Evolutionary conservation across 2,797 vertebrate genomes (phyloP), one percentile per base, ranked within the genome.

Genomic region (Coregonus sp.): DNA sequence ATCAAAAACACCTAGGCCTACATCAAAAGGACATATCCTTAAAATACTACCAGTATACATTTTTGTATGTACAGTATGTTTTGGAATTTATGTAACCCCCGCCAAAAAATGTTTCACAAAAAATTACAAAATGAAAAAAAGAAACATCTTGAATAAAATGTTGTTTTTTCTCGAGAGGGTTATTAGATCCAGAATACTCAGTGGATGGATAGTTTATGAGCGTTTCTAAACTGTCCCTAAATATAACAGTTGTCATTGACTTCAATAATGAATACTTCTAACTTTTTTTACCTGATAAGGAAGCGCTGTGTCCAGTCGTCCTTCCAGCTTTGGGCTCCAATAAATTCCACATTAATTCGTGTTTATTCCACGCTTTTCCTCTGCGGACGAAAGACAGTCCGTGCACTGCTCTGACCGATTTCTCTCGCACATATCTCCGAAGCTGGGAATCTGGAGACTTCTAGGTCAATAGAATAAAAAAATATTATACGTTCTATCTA

Each of bases 301-400:
- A 95, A 93, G 93, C 89, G 90, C 90, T 91, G 92, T 91, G 92
- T 90, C 94, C 93, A 92, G 89, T 93, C 91, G 93, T 93, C 92
- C 92, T 90, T 94, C 94, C 94, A 93, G 94, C 93, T 94, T 94
- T 92, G 87, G 80, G 92, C 93, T 92, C 94, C 91, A 91, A 92
- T 94, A 93, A 95, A 94, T 94, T 94, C 96, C 95, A 95, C 97
- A 98, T 97, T 96, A 97, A 96, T 95, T 95, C 95, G 91, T 91
- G 92, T 95, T 96, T 92, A 92, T 94, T 95, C 95, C 95, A 91
- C 92, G 86, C 85, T 86, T 86, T 87, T 88, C 69, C 88, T 88
- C 81, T 77, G 89, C 78, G 87, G 88, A 88, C 86, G 85, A 81
- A 7, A 91, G 89, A 92, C 90, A 93, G 88, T 87, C 90, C 91